Base-by-base conservation (phyloP, 2,888 invertebrate species). In the Abrostola tripartita region DNA sequence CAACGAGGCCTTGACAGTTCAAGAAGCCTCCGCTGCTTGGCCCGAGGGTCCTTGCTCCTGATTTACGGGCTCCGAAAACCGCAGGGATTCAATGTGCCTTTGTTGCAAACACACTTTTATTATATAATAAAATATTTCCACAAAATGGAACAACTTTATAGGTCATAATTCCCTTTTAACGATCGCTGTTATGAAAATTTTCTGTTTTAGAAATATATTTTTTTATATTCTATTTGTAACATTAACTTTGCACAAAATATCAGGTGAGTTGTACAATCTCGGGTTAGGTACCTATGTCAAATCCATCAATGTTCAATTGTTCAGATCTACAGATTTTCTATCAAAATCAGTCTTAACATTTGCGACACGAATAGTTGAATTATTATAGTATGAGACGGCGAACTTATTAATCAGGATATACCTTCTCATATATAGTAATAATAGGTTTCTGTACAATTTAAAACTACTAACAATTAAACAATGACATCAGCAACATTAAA, bases 71-170 rank as follows among this genome's bases (percentile, higher is more conserved):
- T 82, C 90, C 90, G 81, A 91, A 92, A 94, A 93, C 94, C 93
- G 85, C 93, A 94, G 87, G 87, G 88, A 90, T 86, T 88, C 92
- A 91, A 93, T 92, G 91, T 90, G 90, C 92, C 92, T 93, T 93
- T 94, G 93, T 93, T 92, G 88, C 84, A 83, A 81, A 88, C 85
- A 85, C 84, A 81, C 82, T 91, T 94, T 94, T 94, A 94, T 94
- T 93, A 93, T 91, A 94, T 90, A 93, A 94, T 94, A 94, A 94
- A 93, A 92, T 87, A 89, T 91, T 91, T 90, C 86, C 87, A 86
- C 90, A 90, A 92, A 92, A 93, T 92, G 92, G 85, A 89, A 90
- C 84, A 82, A 86, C 85, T 93, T 94, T 94, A 93, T 92, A 92
- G 93, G 88, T 90, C 90, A 90, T 93, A 91, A 93, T 92, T 92